phyloP scores from a whole-genome alignment of 2,797 vertebrate species.

The Cetoscarus ocellatus region DNA sequence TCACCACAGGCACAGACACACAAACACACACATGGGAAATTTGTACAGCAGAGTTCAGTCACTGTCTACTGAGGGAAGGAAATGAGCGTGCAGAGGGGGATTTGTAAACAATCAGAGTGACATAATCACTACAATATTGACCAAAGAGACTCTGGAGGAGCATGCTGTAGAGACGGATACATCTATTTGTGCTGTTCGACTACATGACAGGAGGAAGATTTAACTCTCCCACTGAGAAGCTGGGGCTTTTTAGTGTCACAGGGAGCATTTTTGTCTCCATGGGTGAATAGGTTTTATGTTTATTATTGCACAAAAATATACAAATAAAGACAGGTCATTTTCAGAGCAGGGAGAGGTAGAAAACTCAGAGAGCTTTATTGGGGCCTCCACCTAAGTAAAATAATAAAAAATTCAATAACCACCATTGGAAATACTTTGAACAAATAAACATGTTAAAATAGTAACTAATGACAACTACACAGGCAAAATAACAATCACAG shows the following conservation, averaged over 20 bases:
- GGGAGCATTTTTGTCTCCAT: neutral
- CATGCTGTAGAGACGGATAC: slow-evolving; percentile 10
- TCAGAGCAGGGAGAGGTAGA: no score
- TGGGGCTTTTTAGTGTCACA: neutral
- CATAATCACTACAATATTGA: slow-evolving; percentile 29
- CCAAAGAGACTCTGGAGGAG: slow-evolving; percentile 10
- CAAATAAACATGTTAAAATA: no score
- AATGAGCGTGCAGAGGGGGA: slow-evolving; percentile 30
- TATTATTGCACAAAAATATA: no score
- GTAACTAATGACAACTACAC: no score
- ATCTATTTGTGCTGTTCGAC: slow-evolving; percentile 8
- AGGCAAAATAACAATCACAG: no score
- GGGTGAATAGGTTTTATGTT: no score
- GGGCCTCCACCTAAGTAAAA: no score
- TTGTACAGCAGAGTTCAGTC: slow-evolving; percentile 29
- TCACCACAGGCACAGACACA: slow-evolving; percentile 5
- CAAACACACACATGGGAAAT: neutral
- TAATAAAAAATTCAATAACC: no score
- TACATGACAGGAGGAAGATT: slow-evolving; percentile 7
- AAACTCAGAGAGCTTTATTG: no score
- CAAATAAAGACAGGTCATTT: no score
- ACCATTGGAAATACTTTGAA: no score
- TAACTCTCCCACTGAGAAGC: neutral
- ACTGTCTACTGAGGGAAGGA: slow-evolving; percentile 7
- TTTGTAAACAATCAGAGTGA: slow-evolving; percentile 27